Evolutionary conservation across 2,113 vertebrate genomes (phyloP), one percentile per base, ranked within the genome.

Genomic region (Paramisgurnus dabryanus): DNA sequence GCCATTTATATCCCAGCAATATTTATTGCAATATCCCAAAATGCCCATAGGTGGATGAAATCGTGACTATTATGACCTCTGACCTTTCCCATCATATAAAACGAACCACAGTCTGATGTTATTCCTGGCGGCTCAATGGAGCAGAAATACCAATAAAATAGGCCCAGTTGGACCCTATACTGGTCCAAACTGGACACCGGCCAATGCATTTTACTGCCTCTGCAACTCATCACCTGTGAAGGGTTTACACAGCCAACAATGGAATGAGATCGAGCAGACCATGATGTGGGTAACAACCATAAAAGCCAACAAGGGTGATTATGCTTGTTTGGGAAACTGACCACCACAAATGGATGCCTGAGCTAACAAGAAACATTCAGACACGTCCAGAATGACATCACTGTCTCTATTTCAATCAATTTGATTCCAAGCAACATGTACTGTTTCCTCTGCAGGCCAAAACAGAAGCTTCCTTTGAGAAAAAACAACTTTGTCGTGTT

Each of bases 181-280:
- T 57, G 79, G 77, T 70, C 74, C 49, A 79, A 74, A 75, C 73
- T 71, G 78, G 73, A 66, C 75, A 67, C 7, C 66, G 82, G 39
- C 64, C 58, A 61, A 64, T 80, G 78, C 41, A 45, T 78, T 80
- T 81, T 81, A 82, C 67, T 34, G 80, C 75, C 73, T 79, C 41
- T 53, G 13, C 55, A 64, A 82, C 70, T 85, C 85, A 60, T 80
- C 83, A 83, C 84, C 87, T 81, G 66, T 22, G 66, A 64, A 61
- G 72, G 76, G 78, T 70, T 80, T 69, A 76, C n/a, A 17, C 61
- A 76, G 49, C 27, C 60, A 78, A 34, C 39, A 17, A 13, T 78
- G 76, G 55, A 78, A 50, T 64, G 53, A 67, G 43, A 63, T 53
- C 57, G 34, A 68, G 58, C 40, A 4, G 10, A 60, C 53, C 50